A percentile compares a stretch with the other conserved stretches of the same genome.
Evolutionary conservation across 2,113 vertebrate genomes (phyloP).

Genomic region (Cyphomyrus plagiostoma): DNA sequence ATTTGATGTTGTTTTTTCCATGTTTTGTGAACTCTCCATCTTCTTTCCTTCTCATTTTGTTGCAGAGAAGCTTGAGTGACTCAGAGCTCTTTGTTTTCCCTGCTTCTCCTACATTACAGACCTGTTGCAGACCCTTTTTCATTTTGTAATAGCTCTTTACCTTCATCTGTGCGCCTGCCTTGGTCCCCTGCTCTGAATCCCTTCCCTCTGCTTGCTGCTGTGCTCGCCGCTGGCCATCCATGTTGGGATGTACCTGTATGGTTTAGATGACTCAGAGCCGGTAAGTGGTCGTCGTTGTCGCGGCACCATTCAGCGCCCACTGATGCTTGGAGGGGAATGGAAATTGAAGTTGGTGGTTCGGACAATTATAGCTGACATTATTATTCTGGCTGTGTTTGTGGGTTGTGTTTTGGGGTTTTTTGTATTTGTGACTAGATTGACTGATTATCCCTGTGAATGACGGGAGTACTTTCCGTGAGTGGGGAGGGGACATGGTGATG

Average conservation of each 20-base stretch:
- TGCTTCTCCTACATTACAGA: slow-evolving; percentile 23
- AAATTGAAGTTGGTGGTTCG: neutral
- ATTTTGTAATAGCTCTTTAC: neutral
- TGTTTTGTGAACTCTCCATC: neutral
- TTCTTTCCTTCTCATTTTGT: neutral
- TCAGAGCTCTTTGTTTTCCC: neutral
- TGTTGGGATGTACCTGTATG: slow-evolving; percentile 48
- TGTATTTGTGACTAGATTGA: neutral
- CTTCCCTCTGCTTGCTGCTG: neutral
- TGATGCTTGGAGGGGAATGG: neutral
- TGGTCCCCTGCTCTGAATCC: neutral
- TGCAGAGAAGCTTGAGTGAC: neutral
- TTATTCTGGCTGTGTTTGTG: neutral
- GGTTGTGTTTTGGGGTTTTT: neutral
- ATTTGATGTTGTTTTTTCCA: neutral
- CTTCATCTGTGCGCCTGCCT: neutral
- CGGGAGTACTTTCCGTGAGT: neutral
- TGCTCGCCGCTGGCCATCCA: neutral
- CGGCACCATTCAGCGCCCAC: neutral
- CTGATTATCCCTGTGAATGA: neutral
- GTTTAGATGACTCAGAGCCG: slow-evolving; percentile 54
- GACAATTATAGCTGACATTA: neutral
- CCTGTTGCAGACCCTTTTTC: slow-evolving; percentile 26
- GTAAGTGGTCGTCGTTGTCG: slow-evolving; percentile 31
- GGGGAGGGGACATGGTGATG: neutral